Base-by-base conservation (phyloP, 1,140 invertebrate genomes). In the Ips typographus region DNA sequence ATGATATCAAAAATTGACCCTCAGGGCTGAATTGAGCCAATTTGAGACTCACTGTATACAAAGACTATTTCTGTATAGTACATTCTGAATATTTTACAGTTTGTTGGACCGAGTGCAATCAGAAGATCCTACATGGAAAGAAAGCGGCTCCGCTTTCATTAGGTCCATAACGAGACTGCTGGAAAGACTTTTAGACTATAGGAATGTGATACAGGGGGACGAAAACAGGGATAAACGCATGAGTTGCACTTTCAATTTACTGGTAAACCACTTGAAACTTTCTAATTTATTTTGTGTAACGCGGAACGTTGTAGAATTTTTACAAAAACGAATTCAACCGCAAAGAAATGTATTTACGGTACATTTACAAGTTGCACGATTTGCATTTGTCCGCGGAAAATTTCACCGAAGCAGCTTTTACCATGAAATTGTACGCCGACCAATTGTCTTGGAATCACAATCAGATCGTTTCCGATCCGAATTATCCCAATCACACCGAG, bases 281-380 rank as follows among this genome's bases (percentile, higher is more conserved):
- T 37, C 40, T n/a, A 52, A n/a, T 5, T 61, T 36, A 4, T 47
- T 38, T 64, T 53, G 6, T 64, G 40, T 5, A 53, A 39, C 44
- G 38, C 2, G 8, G 4, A 38, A 8, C 40, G 4, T 84, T 87
- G 47, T 83, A 95, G 91, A 96, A 98, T 77, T 98, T 98, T 79
- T 99, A 98, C 83, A 95, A 97, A 80, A 94, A 95, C 78, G 95
- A 94, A 81, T 96, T 98, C 68, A 94, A 96, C 76, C 87, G 96
- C 40, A 93, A 95, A 75, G 95, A 98, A 80, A 96, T 99, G 91
- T 98, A 98, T 80, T 83, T 98, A 40, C 88, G 95, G 53, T 99
- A 99, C 79, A 94, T 99, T 58, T 96, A 98, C 82, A 98, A 98
- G 80, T 83, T 99, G 8, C 95, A 96, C 79, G 94, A 96, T 78